Conservation (phyloP, 2,797 vertebrate species). For the Oreochromis grahami region DNA sequence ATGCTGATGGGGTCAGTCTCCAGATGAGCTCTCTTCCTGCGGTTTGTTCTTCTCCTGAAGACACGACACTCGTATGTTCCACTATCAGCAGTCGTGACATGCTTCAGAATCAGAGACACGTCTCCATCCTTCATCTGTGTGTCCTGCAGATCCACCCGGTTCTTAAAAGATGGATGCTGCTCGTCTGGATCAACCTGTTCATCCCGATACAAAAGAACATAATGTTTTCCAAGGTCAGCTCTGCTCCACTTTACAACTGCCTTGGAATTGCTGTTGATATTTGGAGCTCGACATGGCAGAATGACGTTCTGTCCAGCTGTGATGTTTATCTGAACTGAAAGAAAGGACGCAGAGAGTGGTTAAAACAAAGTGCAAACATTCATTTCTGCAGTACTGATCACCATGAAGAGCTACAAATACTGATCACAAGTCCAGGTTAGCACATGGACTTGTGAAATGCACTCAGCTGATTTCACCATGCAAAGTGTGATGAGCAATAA, state of each 20-base stretch:
- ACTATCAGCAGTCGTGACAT: no score
- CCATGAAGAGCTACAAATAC: accelerated
- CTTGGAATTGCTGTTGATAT: background rate
- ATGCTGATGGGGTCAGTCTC: no score
- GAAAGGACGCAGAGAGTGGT: accelerated
- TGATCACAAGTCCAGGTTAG: no score
- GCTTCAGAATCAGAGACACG: no score
- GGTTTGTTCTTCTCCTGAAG: no score
- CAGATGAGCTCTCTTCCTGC: no score
- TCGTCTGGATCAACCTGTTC: accelerated
- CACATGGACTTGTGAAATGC: no score
- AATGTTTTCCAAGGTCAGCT: background rate
- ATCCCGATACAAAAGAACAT: background rate
- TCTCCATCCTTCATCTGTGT: no score
- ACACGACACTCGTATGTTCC: no score
- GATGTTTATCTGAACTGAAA: background rate
- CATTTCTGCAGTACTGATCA: background rate
- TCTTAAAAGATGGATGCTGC: background rate
- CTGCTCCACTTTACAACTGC: background rate
- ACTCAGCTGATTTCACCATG: no score
- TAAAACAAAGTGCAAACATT: accelerated
- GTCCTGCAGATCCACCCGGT: no score
- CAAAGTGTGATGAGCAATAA: no score
- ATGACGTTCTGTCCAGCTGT: background rate
- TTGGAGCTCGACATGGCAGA: background rate